Evolutionary conservation across 92 coral and sea anemone genomes (phyloP), one percentile per base, ranked within the genome.

Genomic region (Diadumene lineata): DNA sequence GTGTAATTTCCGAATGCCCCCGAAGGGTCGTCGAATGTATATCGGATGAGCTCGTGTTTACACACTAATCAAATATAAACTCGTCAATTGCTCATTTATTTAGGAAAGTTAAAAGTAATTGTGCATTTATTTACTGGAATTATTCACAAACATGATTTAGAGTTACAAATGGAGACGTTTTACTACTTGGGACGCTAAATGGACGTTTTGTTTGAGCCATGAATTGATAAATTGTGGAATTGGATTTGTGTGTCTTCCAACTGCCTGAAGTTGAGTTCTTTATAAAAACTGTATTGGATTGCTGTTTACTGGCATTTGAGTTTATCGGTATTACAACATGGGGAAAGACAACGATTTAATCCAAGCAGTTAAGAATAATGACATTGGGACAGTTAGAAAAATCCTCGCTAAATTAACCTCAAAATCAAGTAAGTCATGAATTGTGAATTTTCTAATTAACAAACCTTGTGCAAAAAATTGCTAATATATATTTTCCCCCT

Each of bases 301-400:
- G 56, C 65, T 27, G 48, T 56, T 32, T 31, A 8, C 30, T 19
- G 13, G 50, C 29, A 61, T n/a, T 28, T 31, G 0, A 15, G 2
- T 8, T 30, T 2, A 22, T n/a, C 15, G 55, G 19, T 34, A 0
- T 19, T 60, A 38, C 60, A 68, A 28, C 18, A 91, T 91, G 97
- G 97, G 93, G 22, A 96, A 96, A 85, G 99, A 96, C 70, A 90
- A 88, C 34, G 99, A 96, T 31, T 74, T 96, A 34, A 82, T 96
- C 34, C 97, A 92, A 66, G 97, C 99, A 60, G 97, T 90, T 30
- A 89, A 85, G 72, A 56, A 68, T 50, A 92, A 86, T 79, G 99
- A 96, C 56, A 86, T 88, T 34, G 91, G 79, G 43, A 58, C 89
- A 3, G 93, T 92, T 16, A 83, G 90, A 70, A 96, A 96, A 79